Base-by-base conservation (phyloP, 1,140 invertebrate species). In the Ceratosolen solmsi region DNA sequence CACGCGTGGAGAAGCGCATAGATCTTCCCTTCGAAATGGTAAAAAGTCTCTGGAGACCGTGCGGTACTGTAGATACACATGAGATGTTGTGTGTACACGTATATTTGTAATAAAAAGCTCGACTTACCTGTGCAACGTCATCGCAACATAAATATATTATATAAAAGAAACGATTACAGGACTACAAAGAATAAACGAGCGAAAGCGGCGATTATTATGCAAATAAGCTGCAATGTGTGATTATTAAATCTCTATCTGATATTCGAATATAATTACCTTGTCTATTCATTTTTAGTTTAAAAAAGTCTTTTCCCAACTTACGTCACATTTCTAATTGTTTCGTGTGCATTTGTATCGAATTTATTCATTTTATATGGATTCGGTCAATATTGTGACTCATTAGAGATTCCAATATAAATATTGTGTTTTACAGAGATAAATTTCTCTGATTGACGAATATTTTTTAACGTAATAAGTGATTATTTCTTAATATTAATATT, bases 231-330 rank as follows among this genome's bases (percentile, higher is more conserved):
- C 46, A 76, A 71, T 65, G 73, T 82, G 80, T 82, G 80, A 82
- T 82, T 38, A 82, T 82, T 82, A 82, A 82, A 82, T 33, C 73
- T 70, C n/a, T 82, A 82, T 76, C 63, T 76, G 41, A 78, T 78
- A 82, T 82, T 73, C 51, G 25, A 78, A 63, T 36, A 77, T 27
- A 49, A 58, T 60, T 33, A 36, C 1, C 25, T 41, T 30, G 54
- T 71, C 22, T 49, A 71, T 27, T 58, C 41, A 5, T n/a, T 17
- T 49, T 30, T 49, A 68, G 0, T 8, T 17, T 33, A 63, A 27
- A 63, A 30, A 27, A 25, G 0, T 75, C 30, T 30, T 22, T 54
- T 54, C 51, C 51, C 41, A 46, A 5, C 41, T 7, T n/a, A n/a
- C n/a, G n/a, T n/a, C n/a, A n/a, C n/a, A n/a, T n/a, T n/a, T n/a